phyloP scores from a whole-genome alignment of 2,113 vertebrate genomes.

The Pelodiscus sinensis region DNA sequence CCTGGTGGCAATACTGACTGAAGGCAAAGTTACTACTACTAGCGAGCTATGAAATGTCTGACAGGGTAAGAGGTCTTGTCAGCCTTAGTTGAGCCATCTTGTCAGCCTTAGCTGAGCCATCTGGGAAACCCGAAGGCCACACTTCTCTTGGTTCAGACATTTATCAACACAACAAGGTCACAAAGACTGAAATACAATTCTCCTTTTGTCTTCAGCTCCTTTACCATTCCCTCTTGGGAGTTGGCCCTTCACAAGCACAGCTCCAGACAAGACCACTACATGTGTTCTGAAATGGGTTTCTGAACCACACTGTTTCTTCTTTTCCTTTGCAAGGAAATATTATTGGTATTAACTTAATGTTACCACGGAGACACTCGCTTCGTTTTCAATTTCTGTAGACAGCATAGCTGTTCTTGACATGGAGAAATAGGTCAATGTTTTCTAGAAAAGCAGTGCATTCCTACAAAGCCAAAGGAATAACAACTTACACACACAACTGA shows the following conservation, averaged over 20 bases:
- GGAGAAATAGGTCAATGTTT: neutral
- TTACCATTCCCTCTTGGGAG: neutral
- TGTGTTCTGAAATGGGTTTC: neutral
- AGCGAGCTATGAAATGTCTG: slow-evolving; percentile 32
- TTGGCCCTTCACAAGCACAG: neutral
- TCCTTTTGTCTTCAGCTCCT: neutral
- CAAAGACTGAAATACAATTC: neutral
- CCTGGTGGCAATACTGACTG: neutral
- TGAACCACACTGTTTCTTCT: neutral
- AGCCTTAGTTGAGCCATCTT: slow-evolving; percentile 47
- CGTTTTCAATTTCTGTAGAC: neutral
- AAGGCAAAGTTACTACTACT: slow-evolving; percentile 19
- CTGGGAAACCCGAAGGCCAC: slow-evolving; percentile 43
- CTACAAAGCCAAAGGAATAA: neutral
- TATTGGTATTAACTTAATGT: no score
- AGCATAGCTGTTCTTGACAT: neutral
- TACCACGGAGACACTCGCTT: no score
- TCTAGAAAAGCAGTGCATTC: neutral
- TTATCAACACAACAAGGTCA: slow-evolving; percentile 41
- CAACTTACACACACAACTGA: neutral
- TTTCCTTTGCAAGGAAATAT: no score
- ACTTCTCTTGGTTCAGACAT: neutral
- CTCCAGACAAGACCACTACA: slow-evolving; percentile 15
- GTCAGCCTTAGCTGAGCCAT: slow-evolving; percentile 51
- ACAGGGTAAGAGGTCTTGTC: slow-evolving; percentile 37